phyloP scores from a whole-genome alignment of 35 echinoderm and acorn worm species.

The Apostichopus californicus region DNA sequence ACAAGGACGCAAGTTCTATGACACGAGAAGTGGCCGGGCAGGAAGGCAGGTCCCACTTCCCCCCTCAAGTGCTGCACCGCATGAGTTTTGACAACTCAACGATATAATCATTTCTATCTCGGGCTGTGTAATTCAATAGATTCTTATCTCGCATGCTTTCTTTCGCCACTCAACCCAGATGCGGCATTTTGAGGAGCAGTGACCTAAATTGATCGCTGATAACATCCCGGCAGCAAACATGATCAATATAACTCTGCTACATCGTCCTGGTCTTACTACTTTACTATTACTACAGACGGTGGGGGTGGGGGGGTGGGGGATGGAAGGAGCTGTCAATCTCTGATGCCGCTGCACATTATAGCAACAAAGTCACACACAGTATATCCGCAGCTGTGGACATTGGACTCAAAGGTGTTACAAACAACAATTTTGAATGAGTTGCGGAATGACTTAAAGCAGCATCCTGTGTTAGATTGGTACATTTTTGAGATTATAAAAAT shows the following conservation, averaged over 20 bases:
- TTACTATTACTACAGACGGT: too few relatives aligned
- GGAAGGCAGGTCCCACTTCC: not conserved
- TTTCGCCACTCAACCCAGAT: conserved; percentile 20
- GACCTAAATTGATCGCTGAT: conserved; percentile 44
- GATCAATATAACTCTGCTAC: conserved; percentile 29
- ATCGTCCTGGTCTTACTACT: too few relatives aligned
- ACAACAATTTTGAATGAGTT: not conserved
- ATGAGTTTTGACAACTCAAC: not conserved
- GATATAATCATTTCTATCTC: not conserved
- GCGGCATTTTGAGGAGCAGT: not conserved
- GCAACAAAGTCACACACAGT: not conserved
- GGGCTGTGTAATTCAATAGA: not conserved
- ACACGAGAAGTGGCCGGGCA: not conserved
- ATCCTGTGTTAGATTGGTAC: too few relatives aligned
- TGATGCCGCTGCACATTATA: too few relatives aligned
- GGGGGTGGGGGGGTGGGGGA: too few relatives aligned
- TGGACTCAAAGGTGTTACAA: not conserved
- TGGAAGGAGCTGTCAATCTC: too few relatives aligned
- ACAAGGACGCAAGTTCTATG: not conserved
- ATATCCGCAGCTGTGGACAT: not conserved
- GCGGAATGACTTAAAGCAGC: too few relatives aligned
- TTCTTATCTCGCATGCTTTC: not conserved
- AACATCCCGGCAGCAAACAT: not conserved
- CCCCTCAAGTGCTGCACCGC: not conserved
- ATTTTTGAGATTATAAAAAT: too few relatives aligned